Conservation (phyloP, 2,113 vertebrate genomes). For the Zapornia atra region DNA sequence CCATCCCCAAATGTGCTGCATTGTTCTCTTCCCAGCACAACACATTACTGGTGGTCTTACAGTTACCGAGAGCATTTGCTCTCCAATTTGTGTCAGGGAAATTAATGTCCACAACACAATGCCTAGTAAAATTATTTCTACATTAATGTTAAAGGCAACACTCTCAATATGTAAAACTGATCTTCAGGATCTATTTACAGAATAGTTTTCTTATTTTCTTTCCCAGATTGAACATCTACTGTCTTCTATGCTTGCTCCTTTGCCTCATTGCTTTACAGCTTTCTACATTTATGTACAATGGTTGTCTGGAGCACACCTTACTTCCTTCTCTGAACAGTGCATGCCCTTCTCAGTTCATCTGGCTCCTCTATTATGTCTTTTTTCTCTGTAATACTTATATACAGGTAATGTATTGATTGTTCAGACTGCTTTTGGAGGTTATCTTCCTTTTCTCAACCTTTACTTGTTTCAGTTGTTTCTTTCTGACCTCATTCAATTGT, state of each 20-base stretch:
- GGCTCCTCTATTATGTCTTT: neutral
- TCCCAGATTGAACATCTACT: neutral
- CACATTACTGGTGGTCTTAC: neutral
- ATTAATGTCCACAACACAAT: neutral
- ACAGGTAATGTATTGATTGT: neutral
- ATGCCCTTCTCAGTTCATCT: neutral
- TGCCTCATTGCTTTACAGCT: neutral
- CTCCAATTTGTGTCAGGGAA: neutral
- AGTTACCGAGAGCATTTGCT: neutral
- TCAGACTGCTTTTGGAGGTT: neutral
- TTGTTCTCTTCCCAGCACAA: neutral
- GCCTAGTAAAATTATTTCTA: neutral
- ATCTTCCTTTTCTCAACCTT: neutral
- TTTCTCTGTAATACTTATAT: neutral
- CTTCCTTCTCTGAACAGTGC: neutral
- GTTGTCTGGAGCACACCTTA: rapidly evolving
- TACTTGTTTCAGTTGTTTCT: neutral
- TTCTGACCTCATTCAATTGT: neutral
- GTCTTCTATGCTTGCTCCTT: neutral
- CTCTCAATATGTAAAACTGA: neutral
- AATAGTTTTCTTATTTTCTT: neutral
- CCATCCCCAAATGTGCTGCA: neutral
- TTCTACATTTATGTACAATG: neutral
- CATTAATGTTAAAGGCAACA: neutral
- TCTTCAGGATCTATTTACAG: neutral